Conservation (phyloP, 2,113 vertebrate genomes). For the Boleophthalmus pectinirostris region DNA sequence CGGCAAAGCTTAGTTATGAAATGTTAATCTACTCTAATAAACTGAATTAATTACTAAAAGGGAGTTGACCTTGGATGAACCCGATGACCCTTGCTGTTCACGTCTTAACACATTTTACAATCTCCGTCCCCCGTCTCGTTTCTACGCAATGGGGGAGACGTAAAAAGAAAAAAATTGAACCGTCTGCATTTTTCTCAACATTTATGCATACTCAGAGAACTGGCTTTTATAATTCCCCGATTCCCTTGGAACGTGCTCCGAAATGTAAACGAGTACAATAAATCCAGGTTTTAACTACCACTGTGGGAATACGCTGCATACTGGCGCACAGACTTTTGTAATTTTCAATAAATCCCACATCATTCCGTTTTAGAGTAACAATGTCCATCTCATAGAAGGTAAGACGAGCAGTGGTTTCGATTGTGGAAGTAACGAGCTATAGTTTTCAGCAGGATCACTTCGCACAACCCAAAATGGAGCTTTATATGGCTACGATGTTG, state of each 20-base stretch:
- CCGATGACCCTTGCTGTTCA: not conserved
- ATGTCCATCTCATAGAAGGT: constrained; percentile 58
- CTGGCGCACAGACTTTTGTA: constrained; percentile 56
- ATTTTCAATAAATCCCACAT: constrained; percentile 67
- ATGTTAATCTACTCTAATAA: not conserved
- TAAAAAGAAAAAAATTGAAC: constrained; percentile 46
- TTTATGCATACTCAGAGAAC: constrained; percentile 63
- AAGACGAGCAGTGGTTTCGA: constrained; percentile 26
- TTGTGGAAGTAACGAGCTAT: constrained; percentile 29
- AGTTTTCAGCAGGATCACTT: constrained; percentile 66
- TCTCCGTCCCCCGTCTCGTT: constrained; percentile 39
- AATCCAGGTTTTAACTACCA: constrained; percentile 72
- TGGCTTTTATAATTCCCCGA: constrained; percentile 69
- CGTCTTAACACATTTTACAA: constrained; percentile 15
- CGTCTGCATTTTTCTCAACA: constrained; percentile 60
- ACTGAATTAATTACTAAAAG: not conserved
- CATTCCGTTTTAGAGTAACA: constrained; percentile 64
- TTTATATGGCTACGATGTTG: constrained; percentile 48
- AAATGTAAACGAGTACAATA: constrained; percentile 77
- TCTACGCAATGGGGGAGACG: constrained; percentile 58
- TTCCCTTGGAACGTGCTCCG: constrained; percentile 71
- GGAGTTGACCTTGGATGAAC: not conserved
- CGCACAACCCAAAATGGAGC: constrained; percentile 63
- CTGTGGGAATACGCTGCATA: constrained; percentile 63
- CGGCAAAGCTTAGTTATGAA: not conserved